Conservation (phyloP, 2,888 invertebrate genomes). For the Xylota segnis region DNA sequence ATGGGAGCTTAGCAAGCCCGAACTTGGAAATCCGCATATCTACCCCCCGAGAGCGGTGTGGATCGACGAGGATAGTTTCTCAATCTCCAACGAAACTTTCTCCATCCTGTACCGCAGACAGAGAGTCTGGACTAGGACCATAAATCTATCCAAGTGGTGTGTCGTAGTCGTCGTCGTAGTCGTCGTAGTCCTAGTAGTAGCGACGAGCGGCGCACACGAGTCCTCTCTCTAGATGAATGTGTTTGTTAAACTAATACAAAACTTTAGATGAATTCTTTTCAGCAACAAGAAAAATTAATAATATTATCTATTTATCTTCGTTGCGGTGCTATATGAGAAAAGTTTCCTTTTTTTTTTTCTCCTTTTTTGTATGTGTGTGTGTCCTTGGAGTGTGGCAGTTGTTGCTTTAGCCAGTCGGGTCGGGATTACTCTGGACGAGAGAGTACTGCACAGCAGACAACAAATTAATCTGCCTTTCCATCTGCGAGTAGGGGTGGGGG, state of each 20-base stretch:
- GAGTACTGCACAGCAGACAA: slow-evolving; percentile 47
- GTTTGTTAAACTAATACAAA: slow-evolving; percentile 79
- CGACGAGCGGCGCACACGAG: slow-evolving; percentile 49
- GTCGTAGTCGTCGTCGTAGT: slow-evolving; percentile 62
- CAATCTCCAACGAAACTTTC: slow-evolving; percentile 76
- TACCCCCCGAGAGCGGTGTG: slow-evolving; percentile 47
- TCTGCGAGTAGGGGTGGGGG: slow-evolving; percentile 11
- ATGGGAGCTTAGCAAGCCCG: slow-evolving; percentile 62
- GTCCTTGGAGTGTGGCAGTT: slow-evolving; percentile 38
- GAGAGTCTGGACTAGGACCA: slow-evolving; percentile 78
- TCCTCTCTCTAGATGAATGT: slow-evolving; percentile 77
- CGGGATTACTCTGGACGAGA: slow-evolving; percentile 37
- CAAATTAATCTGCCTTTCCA: slow-evolving; percentile 55
- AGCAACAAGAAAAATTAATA: slow-evolving; percentile 79
- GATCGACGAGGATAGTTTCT: slow-evolving; percentile 76
- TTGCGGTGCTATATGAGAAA: slow-evolving; percentile 77
- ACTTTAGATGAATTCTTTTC: slow-evolving; percentile 79
- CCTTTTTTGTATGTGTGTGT: slow-evolving; percentile 31
- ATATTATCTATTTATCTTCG: slow-evolving; percentile 79
- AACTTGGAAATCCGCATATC: slow-evolving; percentile 65
- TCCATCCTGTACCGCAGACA: slow-evolving; percentile 78
- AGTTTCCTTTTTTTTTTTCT: slow-evolving; percentile 47
- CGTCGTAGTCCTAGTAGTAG: slow-evolving; percentile 2
- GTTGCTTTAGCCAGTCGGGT: slow-evolving; percentile 53
- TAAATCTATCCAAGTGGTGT: slow-evolving; percentile 78